These are phyloP conservation scores for Platycnemis pennipes DNA, from an alignment of 2,888 invertebrate genomes.

Conservation along the genomic window DNA sequence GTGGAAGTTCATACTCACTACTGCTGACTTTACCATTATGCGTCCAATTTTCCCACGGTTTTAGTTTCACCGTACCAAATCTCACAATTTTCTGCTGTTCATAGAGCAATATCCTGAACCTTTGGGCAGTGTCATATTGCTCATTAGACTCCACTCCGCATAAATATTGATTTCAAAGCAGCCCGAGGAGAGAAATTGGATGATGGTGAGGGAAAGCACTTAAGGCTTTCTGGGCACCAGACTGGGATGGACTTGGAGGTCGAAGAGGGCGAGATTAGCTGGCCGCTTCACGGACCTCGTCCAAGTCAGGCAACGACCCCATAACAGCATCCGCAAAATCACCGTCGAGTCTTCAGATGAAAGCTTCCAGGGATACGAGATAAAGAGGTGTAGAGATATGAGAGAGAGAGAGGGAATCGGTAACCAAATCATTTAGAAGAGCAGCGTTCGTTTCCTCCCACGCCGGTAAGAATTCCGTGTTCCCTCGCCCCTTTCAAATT, in stretches of 20 bases:
- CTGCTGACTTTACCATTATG: too few species aligned
- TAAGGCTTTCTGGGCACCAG: background rate
- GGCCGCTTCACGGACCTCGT: background rate
- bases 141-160: background rate
- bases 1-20: too few species aligned
- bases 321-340: slow-evolving; percentile 36
- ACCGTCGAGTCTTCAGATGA: slow-evolving; percentile 5
- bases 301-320: background rate
- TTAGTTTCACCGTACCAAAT: too few species aligned
- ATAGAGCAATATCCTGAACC: too few species aligned
- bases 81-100: too few species aligned
- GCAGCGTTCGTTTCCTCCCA: background rate
- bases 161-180: background rate
- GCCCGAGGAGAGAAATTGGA: background rate
- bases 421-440: slow-evolving; percentile 46
- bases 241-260: background rate
- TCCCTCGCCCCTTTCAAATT: slow-evolving; percentile 4
- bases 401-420: background rate
- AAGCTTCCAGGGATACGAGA: background rate
- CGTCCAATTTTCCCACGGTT: too few species aligned
- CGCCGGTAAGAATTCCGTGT: background rate
- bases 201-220: background rate
- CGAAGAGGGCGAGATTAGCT: background rate
- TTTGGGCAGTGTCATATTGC: background rate
- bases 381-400: background rate